Percentiles rank a stretch among this genome's conserved stretches.
Evolutionary conservation across 2,888 invertebrate genomes (phyloP).

Genomic region (Coelinius sp.): DNA sequence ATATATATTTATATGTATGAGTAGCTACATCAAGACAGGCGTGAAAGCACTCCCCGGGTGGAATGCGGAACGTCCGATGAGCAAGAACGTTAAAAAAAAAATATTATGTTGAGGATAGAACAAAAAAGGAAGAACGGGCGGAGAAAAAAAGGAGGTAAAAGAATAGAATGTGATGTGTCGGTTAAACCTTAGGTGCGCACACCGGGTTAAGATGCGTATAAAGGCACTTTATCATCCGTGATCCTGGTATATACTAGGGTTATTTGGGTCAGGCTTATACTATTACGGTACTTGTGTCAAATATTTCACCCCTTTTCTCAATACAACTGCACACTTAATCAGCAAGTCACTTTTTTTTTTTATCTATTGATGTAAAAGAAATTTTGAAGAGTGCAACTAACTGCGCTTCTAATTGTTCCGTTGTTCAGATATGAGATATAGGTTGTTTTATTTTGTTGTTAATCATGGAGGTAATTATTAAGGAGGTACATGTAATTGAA

Average conservation of each 20-base stretch:
- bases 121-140: slow-evolving; percentile 37
- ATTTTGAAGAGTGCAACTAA: not conserved
- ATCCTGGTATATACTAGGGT: slow-evolving; percentile 33
- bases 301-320: slow-evolving; percentile 36
- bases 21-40: slow-evolving; percentile 28
- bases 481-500: no score
- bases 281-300: slow-evolving; percentile 42
- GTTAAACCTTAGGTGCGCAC: not conserved
- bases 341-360: not conserved
- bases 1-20: not conserved
- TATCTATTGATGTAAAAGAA: not conserved
- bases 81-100: slow-evolving; percentile 32
- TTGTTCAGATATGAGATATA: not conserved
- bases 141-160: slow-evolving; percentile 26
- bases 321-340: slow-evolving; percentile 7
- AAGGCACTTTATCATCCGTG: slow-evolving; percentile 37
- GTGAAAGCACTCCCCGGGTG: slow-evolving; percentile 38
- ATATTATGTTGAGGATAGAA: slow-evolving; percentile 36
- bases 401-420: not conserved
- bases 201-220: slow-evolving; percentile 23
- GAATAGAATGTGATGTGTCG: slow-evolving; percentile 32
- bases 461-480: no score
- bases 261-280: slow-evolving; percentile 39
- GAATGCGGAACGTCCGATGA: slow-evolving; percentile 40
- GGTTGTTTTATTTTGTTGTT: no score